Evolutionary conservation across 1,140 invertebrate species (phyloP).

Genomic region (Orchesella cincta): DNA sequence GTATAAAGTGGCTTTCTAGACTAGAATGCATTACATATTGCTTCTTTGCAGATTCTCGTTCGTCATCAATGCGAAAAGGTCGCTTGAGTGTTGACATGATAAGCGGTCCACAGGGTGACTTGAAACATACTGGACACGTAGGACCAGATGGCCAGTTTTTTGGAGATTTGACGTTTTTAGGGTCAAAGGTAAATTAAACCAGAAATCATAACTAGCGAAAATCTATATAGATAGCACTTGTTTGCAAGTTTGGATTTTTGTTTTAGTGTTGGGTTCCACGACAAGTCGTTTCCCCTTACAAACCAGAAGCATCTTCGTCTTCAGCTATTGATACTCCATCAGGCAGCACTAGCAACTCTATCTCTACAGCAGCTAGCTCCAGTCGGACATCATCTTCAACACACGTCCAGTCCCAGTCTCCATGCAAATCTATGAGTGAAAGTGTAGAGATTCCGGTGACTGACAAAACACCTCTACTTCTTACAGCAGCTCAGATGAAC

Average conservation of each 20-base stretch:
- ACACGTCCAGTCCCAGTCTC: conserved; percentile 13
- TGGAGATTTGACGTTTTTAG: conserved; percentile 87
- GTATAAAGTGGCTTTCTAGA: neutral
- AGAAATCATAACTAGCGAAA: conserved; percentile 4
- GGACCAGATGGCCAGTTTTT: conserved; percentile 95
- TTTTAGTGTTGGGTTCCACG: conserved; percentile 67
- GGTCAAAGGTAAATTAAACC: conserved; percentile 63
- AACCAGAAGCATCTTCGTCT: conserved; percentile 59
- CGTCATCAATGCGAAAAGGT: conserved; percentile 56
- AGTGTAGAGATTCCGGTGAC: conserved; percentile 34
- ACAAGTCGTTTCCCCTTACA: conserved; percentile 83
- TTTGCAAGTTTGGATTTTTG: conserved; percentile 28
- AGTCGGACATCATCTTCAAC: conserved; percentile 17
- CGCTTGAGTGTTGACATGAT: conserved; percentile 87
- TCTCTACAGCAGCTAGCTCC: conserved; percentile 11
- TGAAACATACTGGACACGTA: conserved; percentile 95
- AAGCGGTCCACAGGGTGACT: conserved; percentile 91
- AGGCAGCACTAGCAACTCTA: conserved; percentile 28
- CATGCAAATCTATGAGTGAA: conserved; percentile 26
- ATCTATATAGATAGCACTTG: no score
- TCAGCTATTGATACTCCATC: conserved; percentile 24
- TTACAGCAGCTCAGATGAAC: conserved; percentile 38
- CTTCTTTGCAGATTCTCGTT: conserved; percentile 39
- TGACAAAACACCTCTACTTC: conserved; percentile 46
- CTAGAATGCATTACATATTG: neutral